Conservation (phyloP, 2,113 vertebrate genomes). For the Muntiacus reevesi region DNA sequence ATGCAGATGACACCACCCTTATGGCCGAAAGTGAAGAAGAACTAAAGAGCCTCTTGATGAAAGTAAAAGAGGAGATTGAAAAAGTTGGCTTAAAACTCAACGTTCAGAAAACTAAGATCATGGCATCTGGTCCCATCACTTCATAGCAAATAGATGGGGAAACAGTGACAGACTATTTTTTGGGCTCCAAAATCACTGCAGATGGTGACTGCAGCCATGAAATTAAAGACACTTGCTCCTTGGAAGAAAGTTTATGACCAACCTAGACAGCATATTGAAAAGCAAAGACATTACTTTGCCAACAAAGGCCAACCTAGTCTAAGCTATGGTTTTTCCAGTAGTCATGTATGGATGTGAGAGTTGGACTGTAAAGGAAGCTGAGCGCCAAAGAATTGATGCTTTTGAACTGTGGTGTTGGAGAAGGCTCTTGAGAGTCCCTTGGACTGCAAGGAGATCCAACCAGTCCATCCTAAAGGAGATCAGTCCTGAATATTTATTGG, state of each 20-base stretch:
- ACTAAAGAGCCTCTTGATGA: background rate
- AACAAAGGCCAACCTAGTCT: background rate
- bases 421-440: background rate
- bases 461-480: background rate
- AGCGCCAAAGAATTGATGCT: background rate
- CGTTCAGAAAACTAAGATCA: background rate
- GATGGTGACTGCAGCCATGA: background rate
- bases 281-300: background rate
- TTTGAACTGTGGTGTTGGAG: background rate
- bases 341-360: background rate
- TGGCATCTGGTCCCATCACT: background rate
- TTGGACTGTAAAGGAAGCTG: background rate
- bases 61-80: background rate
- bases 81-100: background rate
- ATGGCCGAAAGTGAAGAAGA: background rate
- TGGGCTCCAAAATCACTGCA: background rate
- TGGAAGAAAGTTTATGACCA: background rate
- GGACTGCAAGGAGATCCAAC: background rate
- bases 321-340: background rate
- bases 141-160: background rate
- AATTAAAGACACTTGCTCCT: background rate
- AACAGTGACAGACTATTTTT: background rate
- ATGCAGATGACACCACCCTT: background rate
- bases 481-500: background rate
- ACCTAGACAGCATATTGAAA: background rate